Base-by-base conservation (phyloP, 2,888 invertebrate species). In the Lycocerus yunnanus region DNA sequence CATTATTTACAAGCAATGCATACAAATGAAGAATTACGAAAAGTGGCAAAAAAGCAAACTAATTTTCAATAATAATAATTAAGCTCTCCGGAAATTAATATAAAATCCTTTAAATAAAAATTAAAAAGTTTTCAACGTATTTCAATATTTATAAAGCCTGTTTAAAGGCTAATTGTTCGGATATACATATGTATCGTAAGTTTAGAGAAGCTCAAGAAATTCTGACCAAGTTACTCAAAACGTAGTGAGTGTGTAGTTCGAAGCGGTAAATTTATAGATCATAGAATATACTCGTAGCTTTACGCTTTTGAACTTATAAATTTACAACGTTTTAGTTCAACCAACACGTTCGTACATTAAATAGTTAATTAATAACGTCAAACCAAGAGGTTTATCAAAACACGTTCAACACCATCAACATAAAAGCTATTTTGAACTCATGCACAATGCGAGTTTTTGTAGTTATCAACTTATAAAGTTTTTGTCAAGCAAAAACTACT, bases 1-100 rank as follows among this genome's bases (percentile, higher is more conserved):
- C 9, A 63, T 63, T 63, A 63, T 63, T 63, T 63, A 63, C 6
- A 63, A 63, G 16, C 61, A 63, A 63, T 63, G 61, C 61, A 63
- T 63, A 63, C 61, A 63, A 20, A 63, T 63, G 61, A 63, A 63
- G 61, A 63, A 60, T 60, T 43, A 43, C 43, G 43, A n/a, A 43
- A 43, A 43, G 43, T 43, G n/a, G 43, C 6, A 5, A 43, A 43
- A 27, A 43, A 43, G 2, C n/a, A n/a, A 43, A n/a, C 43, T 8
- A 43, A 43, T n/a, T n/a, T 43, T n/a, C 43, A 43, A 43, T 43
- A 43, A 43, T 43, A n/a, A 43, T 4, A 43, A 43, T 43, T 27
- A 5, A 3, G 13, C 13, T n/a, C 3, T 27, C 13, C 27, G 27
- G 13, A 27, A 27, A 27, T 13, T 27, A 24, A 24, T 24, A 24